Base-by-base conservation (phyloP, 1,140 invertebrate species). In the Hycleus cichorii region DNA sequence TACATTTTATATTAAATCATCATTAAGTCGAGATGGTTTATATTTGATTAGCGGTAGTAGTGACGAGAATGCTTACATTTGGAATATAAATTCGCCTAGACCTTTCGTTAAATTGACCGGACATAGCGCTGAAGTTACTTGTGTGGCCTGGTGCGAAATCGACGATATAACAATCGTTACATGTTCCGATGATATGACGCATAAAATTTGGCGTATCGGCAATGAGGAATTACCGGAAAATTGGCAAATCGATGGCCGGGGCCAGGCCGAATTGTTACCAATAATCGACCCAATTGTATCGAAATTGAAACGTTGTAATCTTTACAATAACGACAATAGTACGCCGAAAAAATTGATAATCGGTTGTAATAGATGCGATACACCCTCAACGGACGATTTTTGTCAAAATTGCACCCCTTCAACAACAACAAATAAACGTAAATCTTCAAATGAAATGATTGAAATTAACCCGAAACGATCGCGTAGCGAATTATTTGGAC, bases 31-130 rank as follows among this genome's bases (percentile, higher is more conserved):
- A 1, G 89, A 93, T 75, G 84, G 87, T 1, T 77, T 80, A 45
- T 93, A 90, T 72, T 73, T 95, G 9, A 74, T 90, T 0, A 91
- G 88, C 74, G 91, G 91, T 2, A 93, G 90, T 57, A 89, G 85
- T 68, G 89, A 93, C 73, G 82, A 87, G 62, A 79, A 83, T 63
- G 91, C 89, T 0, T 93, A 93, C 65, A 86, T 94, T 57, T 95
- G 91, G 90, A 83, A 86, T 68, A 79, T 79, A 3, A 78, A 78
- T 62, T 74, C 78, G n/a, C 80, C 82, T 24, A 61, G 74, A 46
- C 88, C 88, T 0, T 64, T 91, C 12, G 78, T 87, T 8, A 80
- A 80, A 54, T 75, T 93, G 0, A 75, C 73, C 3, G 89, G 89
- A 0, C 91, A 94, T 68, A 78, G 76, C 10, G 87, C 85, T 4